These are phyloP conservation scores for Proteles cristata DNA, from an alignment of 2,113 vertebrate species.

Conservation along the genomic window DNA sequence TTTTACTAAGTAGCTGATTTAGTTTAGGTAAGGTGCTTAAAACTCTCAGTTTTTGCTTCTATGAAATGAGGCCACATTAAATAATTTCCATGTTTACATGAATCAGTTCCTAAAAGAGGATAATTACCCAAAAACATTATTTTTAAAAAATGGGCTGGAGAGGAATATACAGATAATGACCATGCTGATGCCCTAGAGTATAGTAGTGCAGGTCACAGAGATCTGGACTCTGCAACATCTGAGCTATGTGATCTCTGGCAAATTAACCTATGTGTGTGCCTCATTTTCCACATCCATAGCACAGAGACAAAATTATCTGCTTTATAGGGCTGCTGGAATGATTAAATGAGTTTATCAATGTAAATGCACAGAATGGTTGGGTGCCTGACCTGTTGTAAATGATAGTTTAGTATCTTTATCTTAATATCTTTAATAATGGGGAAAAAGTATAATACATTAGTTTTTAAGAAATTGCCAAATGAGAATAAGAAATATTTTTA, in stretches of 20 bases:
- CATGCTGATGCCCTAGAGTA: background rate
- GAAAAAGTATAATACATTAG: background rate
- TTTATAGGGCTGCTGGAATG: background rate
- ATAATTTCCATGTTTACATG: background rate
- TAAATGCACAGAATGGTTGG: background rate
- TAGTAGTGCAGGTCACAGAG: background rate
- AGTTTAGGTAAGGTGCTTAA: constrained; percentile 12
- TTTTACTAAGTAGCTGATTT: constrained; percentile 11
- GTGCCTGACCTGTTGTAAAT: background rate
- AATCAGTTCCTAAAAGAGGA: constrained; percentile 35
- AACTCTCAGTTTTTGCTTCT: background rate
- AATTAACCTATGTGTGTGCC: background rate
- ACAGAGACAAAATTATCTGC: background rate
- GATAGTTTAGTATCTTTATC: background rate
- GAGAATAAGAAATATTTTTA: background rate
- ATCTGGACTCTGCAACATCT: background rate
- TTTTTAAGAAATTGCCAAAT: constrained; percentile 38
- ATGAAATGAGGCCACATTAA: constrained; percentile 29
- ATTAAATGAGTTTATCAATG: constrained; percentile 18
- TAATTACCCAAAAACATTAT: background rate
- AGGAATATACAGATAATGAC: background rate
- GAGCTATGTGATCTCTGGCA: background rate
- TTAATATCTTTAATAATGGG: constrained; percentile 19
- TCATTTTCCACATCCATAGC: background rate
- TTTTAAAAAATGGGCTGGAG: constrained; percentile 32